Conservation (phyloP, 2,888 invertebrate genomes). For the Dromius quadrimaculatus region DNA sequence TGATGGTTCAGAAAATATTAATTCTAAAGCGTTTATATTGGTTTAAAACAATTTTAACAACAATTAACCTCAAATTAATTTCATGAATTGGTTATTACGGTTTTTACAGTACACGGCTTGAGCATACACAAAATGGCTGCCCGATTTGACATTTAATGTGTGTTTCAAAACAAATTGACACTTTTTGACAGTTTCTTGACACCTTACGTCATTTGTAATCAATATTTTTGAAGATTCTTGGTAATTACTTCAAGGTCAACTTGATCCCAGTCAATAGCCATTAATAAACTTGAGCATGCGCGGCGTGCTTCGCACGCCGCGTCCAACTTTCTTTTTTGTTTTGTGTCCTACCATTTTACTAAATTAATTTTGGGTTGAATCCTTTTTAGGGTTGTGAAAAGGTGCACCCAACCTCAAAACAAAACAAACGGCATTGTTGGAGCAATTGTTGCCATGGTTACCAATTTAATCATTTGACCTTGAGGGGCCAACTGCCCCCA, state of each 20-base stretch:
- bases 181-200: background rate
- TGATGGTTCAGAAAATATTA: no score
- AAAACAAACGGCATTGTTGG: no score
- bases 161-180: conserved; percentile 5
- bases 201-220: background rate
- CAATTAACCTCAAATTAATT: no score
- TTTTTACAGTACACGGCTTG: background rate
- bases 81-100: no score
- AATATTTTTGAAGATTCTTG: background rate
- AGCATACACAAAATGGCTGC: conserved; percentile 34
- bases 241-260: conserved; percentile 18
- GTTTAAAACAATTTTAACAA: no score
- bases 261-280: conserved; percentile 43
- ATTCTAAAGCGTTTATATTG: no score
- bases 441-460: no score
- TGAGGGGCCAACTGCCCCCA: no score
- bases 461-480: no score
- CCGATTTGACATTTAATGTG: conserved; percentile 11
- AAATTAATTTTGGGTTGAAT: no score
- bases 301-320: background rate
- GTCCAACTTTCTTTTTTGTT: conserved; percentile 2
- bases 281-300: conserved; percentile 43
- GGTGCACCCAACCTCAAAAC: no score
- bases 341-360: conserved; percentile 5
- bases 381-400: no score